Conservation (phyloP, 1,140 invertebrate species). For the Ladona fulva region DNA sequence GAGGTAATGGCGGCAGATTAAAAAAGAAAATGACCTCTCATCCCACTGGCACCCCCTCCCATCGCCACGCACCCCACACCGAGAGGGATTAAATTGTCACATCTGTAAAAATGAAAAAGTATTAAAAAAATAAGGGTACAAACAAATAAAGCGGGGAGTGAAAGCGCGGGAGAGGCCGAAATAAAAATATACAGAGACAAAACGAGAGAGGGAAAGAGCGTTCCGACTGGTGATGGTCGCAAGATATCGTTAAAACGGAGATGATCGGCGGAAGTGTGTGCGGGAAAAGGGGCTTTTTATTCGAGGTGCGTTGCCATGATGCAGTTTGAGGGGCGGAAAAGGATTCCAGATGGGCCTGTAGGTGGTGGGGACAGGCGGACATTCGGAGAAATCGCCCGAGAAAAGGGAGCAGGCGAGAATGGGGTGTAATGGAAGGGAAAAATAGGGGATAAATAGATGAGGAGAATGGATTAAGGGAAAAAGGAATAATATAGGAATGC, state of each 20-base stretch:
- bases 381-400: too few relatives aligned
- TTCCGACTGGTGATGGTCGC: not conserved
- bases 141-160: not conserved
- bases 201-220: not conserved
- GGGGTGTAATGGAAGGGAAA: not conserved
- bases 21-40: conserved; percentile 5
- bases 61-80: not conserved
- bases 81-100: conserved; percentile 2
- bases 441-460: not conserved
- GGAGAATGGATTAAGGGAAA: not conserved
- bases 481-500: not conserved
- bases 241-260: not conserved
- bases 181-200: not conserved
- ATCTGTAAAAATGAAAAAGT: conserved; percentile 8
- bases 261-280: not conserved
- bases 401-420: not conserved
- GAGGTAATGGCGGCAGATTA: conserved; percentile 7
- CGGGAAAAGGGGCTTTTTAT: not conserved
- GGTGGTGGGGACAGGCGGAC: too few relatives aligned
- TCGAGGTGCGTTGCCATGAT: not conserved
- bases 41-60: not conserved
- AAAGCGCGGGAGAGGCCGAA: not conserved
- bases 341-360: not conserved
- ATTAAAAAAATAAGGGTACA: not conserved
- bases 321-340: not conserved